A percentile compares a stretch with the other conserved stretches of the same genome.
These are phyloP conservation scores for Dysidea cf. avara DNA, from an alignment of 37 sponge, comb jelly and placozoan species.

Conservation along the genomic window DNA sequence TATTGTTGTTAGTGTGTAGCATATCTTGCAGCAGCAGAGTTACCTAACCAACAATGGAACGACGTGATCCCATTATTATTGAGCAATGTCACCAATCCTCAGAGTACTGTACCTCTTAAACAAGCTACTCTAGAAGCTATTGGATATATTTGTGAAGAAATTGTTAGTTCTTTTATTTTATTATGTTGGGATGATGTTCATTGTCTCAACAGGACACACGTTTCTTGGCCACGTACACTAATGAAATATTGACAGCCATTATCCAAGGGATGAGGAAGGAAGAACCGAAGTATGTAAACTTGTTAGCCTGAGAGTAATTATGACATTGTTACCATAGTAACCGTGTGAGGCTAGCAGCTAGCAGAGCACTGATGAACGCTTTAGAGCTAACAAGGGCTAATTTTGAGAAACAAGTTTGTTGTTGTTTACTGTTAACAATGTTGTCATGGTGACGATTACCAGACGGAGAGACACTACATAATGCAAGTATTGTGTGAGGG, in stretches of 20 bases:
- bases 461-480: slow-evolving; percentile 94
- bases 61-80: slow-evolving; percentile 66
- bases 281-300: slow-evolving; percentile 70
- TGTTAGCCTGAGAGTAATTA: background rate
- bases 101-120: slow-evolving; percentile 50
- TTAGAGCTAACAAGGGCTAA: slow-evolving; percentile 96
- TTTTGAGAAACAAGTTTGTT: slow-evolving; percentile 89
- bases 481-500: slow-evolving; percentile 98
- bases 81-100: slow-evolving; percentile 39
- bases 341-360: slow-evolving; percentile 80
- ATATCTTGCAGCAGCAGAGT: slow-evolving; percentile 85
- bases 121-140: slow-evolving; percentile 95
- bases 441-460: background rate
- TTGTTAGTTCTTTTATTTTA: slow-evolving; percentile 48
- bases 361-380: slow-evolving; percentile 88
- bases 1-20: slow-evolving; percentile 80
- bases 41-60: slow-evolving; percentile 80
- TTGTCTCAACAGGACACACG: slow-evolving; percentile 27
- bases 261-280: slow-evolving; percentile 98
- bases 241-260: slow-evolving; percentile 93
- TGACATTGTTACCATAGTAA: slow-evolving; percentile 43
- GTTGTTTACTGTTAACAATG: background rate
- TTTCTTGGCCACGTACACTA: slow-evolving; percentile 60
- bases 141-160: slow-evolving; percentile 90
- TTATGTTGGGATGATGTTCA: background rate